phyloP scores from a whole-genome alignment of 2,113 vertebrate species.

The Emydura subglobosa region DNA sequence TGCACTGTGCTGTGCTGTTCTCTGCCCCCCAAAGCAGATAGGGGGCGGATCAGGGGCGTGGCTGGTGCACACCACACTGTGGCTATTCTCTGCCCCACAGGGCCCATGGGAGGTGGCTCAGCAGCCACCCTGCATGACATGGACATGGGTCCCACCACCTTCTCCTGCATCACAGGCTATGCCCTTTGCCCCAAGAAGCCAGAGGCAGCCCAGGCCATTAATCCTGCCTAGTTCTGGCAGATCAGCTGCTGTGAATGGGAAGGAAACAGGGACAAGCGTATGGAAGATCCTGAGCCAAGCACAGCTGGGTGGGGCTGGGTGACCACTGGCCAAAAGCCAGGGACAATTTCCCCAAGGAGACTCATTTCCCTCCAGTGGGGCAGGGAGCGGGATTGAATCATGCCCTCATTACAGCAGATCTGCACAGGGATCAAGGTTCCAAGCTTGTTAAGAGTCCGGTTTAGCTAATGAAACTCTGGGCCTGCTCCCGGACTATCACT shows the following conservation, averaged over 20 bases:
- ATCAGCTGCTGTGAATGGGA: not conserved
- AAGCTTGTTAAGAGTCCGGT: not conserved
- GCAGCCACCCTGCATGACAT: too few species aligned
- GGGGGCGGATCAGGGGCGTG: too few species aligned
- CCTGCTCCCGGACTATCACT: not conserved
- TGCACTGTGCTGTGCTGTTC: too few species aligned
- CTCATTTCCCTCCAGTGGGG: not conserved
- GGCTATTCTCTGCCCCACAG: too few species aligned
- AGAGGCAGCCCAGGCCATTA: not conserved
- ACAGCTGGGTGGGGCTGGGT: not conserved
- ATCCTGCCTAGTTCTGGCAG: not conserved
- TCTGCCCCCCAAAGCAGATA: too few species aligned
- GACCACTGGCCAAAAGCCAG: not conserved
- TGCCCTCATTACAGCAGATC: not conserved
- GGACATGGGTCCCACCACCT: not conserved
- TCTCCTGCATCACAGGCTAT: not conserved
- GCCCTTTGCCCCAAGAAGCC: not conserved
- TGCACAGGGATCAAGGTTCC: not conserved
- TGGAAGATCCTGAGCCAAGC: not conserved
- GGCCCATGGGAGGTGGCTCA: too few species aligned
- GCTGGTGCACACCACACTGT: too few species aligned
- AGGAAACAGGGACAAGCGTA: not conserved
- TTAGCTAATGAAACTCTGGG: not conserved
- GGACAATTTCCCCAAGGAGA: not conserved
- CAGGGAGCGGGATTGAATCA: not conserved